phyloP scores from a whole-genome alignment of 2,888 invertebrate genomes.

The Furcula furcula region DNA sequence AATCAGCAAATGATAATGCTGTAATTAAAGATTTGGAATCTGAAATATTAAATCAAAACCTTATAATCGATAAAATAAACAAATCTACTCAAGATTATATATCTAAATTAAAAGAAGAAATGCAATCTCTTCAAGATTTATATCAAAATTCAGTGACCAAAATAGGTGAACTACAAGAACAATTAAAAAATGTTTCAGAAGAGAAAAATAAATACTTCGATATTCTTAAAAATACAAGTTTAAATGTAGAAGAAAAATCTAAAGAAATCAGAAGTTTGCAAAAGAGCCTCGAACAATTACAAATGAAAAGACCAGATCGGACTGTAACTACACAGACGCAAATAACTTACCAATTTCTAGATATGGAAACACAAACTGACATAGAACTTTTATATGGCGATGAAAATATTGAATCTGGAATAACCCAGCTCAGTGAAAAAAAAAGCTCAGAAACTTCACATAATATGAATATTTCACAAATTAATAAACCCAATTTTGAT shows the following conservation, averaged over 20 bases:
- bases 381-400: slow-evolving; percentile 17
- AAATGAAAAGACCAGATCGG: slow-evolving; percentile 35
- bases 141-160: slow-evolving; percentile 46
- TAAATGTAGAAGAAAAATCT: slow-evolving; percentile 40
- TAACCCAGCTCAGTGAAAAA: slow-evolving; percentile 8
- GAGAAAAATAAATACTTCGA: slow-evolving; percentile 33
- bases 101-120: slow-evolving; percentile 53
- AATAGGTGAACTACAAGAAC: slow-evolving; percentile 43
- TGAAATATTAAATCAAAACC: slow-evolving; percentile 57
- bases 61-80: slow-evolving; percentile 57
- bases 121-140: slow-evolving; percentile 42
- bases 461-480: slow-evolving; percentile 1
- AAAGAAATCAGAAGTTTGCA: slow-evolving; percentile 43
- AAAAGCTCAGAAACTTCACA: slow-evolving; percentile 4
- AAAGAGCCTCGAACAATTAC: slow-evolving; percentile 35
- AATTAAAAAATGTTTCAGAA: slow-evolving; percentile 27
- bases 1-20: slow-evolving; percentile 44
- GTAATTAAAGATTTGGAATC: slow-evolving; percentile 59
- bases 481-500: slow-evolving; percentile 9
- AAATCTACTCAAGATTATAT: slow-evolving; percentile 50
- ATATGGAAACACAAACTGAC: slow-evolving; percentile 40
- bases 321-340: slow-evolving; percentile 31
- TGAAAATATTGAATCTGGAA: slow-evolving; percentile 14
- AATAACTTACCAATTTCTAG: slow-evolving; percentile 8
- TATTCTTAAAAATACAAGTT: slow-evolving; percentile 35